phyloP scores from a whole-genome alignment of 1,140 invertebrate species.

The Ceratosolen fusciceps region DNA sequence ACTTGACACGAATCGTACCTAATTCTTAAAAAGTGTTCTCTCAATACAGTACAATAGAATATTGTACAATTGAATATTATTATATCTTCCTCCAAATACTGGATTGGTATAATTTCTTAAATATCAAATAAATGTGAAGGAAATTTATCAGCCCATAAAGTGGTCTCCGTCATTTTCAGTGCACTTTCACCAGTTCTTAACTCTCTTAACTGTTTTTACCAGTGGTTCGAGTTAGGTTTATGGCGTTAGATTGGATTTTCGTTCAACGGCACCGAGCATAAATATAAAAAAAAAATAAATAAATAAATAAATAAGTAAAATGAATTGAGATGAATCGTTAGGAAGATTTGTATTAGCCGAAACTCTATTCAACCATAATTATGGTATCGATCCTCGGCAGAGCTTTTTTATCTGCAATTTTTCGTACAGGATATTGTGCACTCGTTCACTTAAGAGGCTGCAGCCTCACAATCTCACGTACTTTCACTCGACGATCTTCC shows the following conservation, averaged over 20 bases:
- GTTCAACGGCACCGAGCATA: not conserved
- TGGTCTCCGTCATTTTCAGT: not conserved
- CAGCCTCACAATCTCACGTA: constrained; percentile 51
- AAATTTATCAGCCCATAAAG: not conserved
- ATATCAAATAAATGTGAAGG: not conserved
- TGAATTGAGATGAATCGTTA: not conserved
- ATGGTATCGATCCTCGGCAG: constrained; percentile 53
- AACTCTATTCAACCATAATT: constrained; percentile 53
- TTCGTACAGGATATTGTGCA: constrained; percentile 44
- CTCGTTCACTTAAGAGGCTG: constrained; percentile 45
- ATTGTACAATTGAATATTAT: not conserved
- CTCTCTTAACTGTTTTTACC: not conserved
- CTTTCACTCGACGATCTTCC: constrained; percentile 45
- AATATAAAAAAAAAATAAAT: not conserved
- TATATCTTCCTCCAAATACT: not conserved
- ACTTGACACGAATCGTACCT: not conserved
- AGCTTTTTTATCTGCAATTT: constrained; percentile 51
- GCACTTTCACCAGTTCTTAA: not conserved
- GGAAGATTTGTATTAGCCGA: constrained; percentile 36
- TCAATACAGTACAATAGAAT: not conserved
- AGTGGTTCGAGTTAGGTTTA: not conserved
- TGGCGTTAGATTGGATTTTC: not conserved
- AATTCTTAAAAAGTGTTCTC: not conserved
- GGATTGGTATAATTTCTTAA: not conserved
- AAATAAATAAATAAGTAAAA: too few relatives aligned